Base-by-base conservation (phyloP, 2,797 vertebrate genomes). In the Clarias platycephalus region DNA sequence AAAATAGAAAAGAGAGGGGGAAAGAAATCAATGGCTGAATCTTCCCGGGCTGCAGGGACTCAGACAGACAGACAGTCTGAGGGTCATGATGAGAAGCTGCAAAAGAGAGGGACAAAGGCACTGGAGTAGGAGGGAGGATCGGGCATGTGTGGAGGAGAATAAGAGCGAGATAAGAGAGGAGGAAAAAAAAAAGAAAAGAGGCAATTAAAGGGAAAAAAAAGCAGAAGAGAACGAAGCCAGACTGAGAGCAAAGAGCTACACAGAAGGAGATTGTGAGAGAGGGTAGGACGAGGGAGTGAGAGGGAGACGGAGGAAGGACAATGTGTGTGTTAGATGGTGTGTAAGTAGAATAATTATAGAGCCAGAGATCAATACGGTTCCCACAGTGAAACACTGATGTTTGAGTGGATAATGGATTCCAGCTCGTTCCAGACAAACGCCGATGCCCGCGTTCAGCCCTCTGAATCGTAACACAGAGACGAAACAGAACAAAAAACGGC, bases 281-380 rank as follows among this genome's bases (percentile, higher is more conserved):
- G 83, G 44, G 44, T 49, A 44, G 60, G 68, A 81, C 57, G 76
- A 80, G 71, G 58, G 34, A 28, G 28, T 13, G 40, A 63, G 40
- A 63, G 10, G 12, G 34, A 62, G 63, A 58, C 26, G 58, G 68
- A 40, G 67, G 58, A 74, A 80, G 62, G 78, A 64, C 72, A 53
- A 63, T 71, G 83, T 75, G 83, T 75, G 89, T 86, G 82, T 84
- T 64, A 37, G 63, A 63, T 84, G 67, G 83, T 37, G 84, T 66
- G 81, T 82, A 83, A 82, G 89, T 82, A 91, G 93, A 94, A 94
- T 95, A 93, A 94, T 94, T 93, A 94, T 82, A 94, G 93, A 94
- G 91, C 89, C 92, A 91, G 91, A 92, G 90, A 95, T 95, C 94
- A 94, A 95, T 95, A 94, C 90, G 93, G 93, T 95, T 95, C 94